Base-by-base conservation (phyloP, 1,140 invertebrate genomes). In the Drosophila lacertosa region DNA sequence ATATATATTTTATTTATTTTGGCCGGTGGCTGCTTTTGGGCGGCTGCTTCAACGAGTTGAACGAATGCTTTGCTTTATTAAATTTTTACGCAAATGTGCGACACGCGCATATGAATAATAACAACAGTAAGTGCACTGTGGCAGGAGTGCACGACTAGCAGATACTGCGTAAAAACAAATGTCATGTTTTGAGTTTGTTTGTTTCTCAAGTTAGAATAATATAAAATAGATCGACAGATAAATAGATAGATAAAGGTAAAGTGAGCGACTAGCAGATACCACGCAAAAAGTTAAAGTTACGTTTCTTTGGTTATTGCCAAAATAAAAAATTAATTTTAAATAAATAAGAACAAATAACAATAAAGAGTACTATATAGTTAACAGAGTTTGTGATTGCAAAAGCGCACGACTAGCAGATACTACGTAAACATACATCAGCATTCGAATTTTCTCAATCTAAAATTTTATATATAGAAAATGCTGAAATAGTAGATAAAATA, bases 91-190 rank as follows among this genome's bases (percentile, higher is more conserved):
- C 82, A 88, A 88, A 88, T 78, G 82, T 53, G 62, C 64, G 77
- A 82, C 74, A 88, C 82, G 65, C 82, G 74, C 50, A 81, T 84
- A 86, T 84, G 82, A 84, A 86, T 88, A 88, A 88, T 66, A 88
- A 74, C 59, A 80, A 59, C 44, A 51, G 58, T 37, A 45, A 40
- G 22, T 20, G 54, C 32, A 59, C 35, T 11, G 4, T 10, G n/a
- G n/a, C n/a, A 0, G 15, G 15, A 26, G 6, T 13, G 13, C 13
- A 39, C 11, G 45, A 62, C 58, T 51, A 4, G 7, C 15, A 62
- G 11, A 62, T 62, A 24, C 29, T 10, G 6, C 11, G 13, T n/a
- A 32, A 37, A 45, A 4, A 7, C 11, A 45, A 1, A 24, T 20
- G 5, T 0, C 2, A 20, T 18, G 32, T n/a, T 35, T 35, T 35